Conservation (phyloP, 2,113 vertebrate species). For the Caranx ignobilis region DNA sequence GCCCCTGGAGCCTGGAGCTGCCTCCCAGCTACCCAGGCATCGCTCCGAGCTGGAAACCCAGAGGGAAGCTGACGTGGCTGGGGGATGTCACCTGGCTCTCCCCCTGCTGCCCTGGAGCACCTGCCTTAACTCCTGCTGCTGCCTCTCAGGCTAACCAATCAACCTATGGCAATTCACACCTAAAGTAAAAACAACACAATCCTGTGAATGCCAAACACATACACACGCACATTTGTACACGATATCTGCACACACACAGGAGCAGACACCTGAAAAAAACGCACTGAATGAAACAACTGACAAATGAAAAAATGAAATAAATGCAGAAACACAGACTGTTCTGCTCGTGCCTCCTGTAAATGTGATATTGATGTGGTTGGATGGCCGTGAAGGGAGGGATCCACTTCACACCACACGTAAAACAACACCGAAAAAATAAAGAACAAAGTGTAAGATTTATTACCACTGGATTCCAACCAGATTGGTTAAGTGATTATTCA, state of each 20-base stretch:
- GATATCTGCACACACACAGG: background rate
- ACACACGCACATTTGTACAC: constrained; percentile 18
- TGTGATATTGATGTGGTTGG: constrained; percentile 46
- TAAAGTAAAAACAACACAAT: constrained; percentile 52
- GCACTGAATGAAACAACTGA: background rate
- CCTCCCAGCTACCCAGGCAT: constrained; percentile 66
- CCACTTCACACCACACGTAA: constrained; percentile 22
- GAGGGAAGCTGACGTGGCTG: constrained; percentile 55
- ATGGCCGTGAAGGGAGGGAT: constrained; percentile 34
- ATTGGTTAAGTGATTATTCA: background rate
- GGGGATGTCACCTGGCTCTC: constrained; percentile 37
- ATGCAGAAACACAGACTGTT: constrained; percentile 48
- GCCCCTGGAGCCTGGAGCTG: constrained; percentile 57
- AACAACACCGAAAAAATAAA: constrained; percentile 23
- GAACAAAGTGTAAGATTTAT: constrained; percentile 7
- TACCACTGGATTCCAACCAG: background rate
- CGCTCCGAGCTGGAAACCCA: constrained; percentile 65
- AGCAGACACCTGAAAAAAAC: constrained; percentile 26
- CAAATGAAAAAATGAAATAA: constrained; percentile 55
- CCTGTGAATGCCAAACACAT: constrained; percentile 12
- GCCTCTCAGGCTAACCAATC: constrained; percentile 66
- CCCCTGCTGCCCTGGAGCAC: constrained; percentile 65
- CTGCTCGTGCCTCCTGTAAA: constrained; percentile 44
- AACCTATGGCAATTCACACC: constrained; percentile 57
- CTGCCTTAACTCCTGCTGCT: constrained; percentile 58